Base-by-base conservation (phyloP, 2,113 vertebrate species). In the Gavialis gangeticus region DNA sequence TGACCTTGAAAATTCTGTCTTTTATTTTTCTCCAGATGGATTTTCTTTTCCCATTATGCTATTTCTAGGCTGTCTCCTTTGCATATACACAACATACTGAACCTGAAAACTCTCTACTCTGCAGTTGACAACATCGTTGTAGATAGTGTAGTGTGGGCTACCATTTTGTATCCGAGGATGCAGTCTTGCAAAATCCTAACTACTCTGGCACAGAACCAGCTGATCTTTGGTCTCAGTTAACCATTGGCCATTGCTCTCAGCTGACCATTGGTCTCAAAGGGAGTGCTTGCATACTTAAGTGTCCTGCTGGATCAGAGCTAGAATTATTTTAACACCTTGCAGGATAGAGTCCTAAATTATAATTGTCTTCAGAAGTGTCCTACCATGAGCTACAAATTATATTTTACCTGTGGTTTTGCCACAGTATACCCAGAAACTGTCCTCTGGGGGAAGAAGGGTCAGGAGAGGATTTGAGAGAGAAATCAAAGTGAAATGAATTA, bases 101-200 rank as follows among this genome's bases (percentile, higher is more conserved):
- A 46, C 46, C 21, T 73, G 69, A 24, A 73, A 46, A 73, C 37
- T 22, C 3, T 17, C 54, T 30, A 12, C 82, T 92, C n/a, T 71
- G 11, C 22, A 84, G 62, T 80, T 69, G 84, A 89, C 25, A 3
- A 86, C 87, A 84, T 89, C 86, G 60, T 69, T 93, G 78, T 86
- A 87, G 85, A 82, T 67, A 83, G 27, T 25, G 9, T 34, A 67
- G 34, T 58, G 28, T 67, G 76, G 27, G 10, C 69, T 54, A 73
- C 84, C 25, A 13, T 71, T 28, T 67, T 91, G 84, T 80, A 91
- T 62, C 58, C 95, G 90, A 90, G 76, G n/a, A n/a, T 21, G 62
- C 2, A 66, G 25, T 18, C 18, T 16, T 12, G 12, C 5, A 30
- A 62, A 2, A 10, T n/a, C 2, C 5, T 54, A 21, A 62, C 14